Conservation (phyloP, 2,888 invertebrate genomes). For the Melinaea marsaeus region DNA sequence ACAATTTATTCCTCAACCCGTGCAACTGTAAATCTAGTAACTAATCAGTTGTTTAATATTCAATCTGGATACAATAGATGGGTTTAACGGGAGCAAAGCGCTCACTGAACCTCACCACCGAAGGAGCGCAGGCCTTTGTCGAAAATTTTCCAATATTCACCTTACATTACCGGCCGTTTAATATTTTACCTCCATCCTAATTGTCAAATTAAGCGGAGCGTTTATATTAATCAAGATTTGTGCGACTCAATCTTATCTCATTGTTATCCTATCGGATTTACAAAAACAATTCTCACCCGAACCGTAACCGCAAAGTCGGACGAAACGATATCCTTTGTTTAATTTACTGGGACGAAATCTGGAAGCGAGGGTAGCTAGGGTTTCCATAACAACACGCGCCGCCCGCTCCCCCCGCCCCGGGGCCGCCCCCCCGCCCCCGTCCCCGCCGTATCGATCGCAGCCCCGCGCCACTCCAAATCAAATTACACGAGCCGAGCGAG, state of each 20-base stretch:
- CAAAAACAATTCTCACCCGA: conserved; percentile 31
- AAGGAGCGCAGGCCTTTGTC: conserved; percentile 36
- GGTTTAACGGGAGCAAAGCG: conserved; percentile 30
- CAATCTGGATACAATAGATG: conserved; percentile 28
- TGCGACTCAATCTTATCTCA: conserved; percentile 27
- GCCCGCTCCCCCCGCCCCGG: conserved; percentile 32
- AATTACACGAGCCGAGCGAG: conserved; percentile 65
- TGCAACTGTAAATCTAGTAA: conserved; percentile 7
- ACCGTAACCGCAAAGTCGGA: conserved; percentile 30
- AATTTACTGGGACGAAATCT: conserved; percentile 74
- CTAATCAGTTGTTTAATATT: conserved; percentile 30
- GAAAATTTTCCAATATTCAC: conserved; percentile 32
- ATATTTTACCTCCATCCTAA: conserved; percentile 8
- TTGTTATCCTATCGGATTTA: conserved; percentile 30
- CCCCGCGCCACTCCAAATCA: conserved; percentile 71
- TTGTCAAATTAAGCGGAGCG: conserved; percentile 15
- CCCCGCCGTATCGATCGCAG: conserved; percentile 51
- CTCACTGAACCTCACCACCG: conserved; percentile 33
- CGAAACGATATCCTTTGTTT: conserved; percentile 72
- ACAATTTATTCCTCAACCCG: not conserved
- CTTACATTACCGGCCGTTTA: conserved; percentile 23
- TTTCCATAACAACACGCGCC: conserved; percentile 75
- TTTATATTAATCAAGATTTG: conserved; percentile 20
- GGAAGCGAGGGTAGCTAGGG: conserved; percentile 71
- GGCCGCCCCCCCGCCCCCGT: conserved; percentile 34